Evolutionary conservation across 2,888 invertebrate genomes (phyloP).

Genomic region (Ophion ventricosus): DNA sequence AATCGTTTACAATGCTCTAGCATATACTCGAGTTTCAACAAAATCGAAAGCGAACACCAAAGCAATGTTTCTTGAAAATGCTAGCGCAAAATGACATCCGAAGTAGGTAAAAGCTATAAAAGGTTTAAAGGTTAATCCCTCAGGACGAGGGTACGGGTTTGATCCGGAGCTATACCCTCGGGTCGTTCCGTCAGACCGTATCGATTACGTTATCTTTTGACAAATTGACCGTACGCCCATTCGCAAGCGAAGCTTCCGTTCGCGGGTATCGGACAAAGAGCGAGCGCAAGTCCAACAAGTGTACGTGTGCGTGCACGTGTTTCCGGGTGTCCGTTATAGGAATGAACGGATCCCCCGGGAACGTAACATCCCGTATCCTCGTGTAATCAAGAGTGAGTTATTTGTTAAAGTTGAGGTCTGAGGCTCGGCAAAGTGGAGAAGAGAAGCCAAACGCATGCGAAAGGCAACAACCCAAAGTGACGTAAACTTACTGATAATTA

Average conservation of each 20-base stretch:
- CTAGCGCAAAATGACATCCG: background rate
- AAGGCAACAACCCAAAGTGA: slow-evolving; percentile 58
- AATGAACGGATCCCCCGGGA: slow-evolving; percentile 50
- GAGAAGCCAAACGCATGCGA: slow-evolving; percentile 17
- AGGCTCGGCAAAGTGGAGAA: slow-evolving; percentile 13
- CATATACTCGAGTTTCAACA: too few species aligned
- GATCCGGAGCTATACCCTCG: slow-evolving; percentile 46
- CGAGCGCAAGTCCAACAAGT: slow-evolving; percentile 15
- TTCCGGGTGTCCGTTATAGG: slow-evolving; percentile 22
- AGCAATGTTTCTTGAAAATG: background rate
- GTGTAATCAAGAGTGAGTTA: slow-evolving; percentile 41
- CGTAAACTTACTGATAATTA: slow-evolving; percentile 56
- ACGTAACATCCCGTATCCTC: slow-evolving; percentile 34
- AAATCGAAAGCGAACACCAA: too few species aligned
- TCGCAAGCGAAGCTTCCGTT: slow-evolving; percentile 41
- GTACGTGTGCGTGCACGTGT: slow-evolving; percentile 15
- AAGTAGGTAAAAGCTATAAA: slow-evolving; percentile 40
- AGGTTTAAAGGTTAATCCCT: slow-evolving; percentile 21
- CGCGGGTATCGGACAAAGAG: slow-evolving; percentile 23
- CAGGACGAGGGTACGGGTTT: slow-evolving; percentile 33
- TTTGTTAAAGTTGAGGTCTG: slow-evolving; percentile 43
- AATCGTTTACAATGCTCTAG: too few species aligned
- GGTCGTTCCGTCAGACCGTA: slow-evolving; percentile 51
- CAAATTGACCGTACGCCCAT: slow-evolving; percentile 58
- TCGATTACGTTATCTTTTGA: slow-evolving; percentile 65